Percentiles rank a stretch among this genome's conserved stretches.
phyloP scores from a whole-genome alignment of 2,113 vertebrate genomes.

The Brachyhypopomus occidentalis region DNA sequence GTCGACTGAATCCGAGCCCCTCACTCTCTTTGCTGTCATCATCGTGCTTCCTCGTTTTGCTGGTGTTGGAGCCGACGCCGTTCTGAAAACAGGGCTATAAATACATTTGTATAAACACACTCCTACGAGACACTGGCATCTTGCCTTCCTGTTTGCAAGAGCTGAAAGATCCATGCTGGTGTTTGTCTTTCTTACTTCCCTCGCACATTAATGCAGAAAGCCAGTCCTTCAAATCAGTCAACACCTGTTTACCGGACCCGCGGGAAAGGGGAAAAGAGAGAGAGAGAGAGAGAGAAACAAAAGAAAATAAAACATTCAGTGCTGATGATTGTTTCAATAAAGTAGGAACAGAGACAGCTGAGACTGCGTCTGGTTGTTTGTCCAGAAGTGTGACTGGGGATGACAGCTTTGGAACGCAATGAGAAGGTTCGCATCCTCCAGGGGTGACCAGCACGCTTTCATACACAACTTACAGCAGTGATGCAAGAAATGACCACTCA shows the following conservation, averaged over 20 bases:
- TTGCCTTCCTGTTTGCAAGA: slow-evolving; percentile 62
- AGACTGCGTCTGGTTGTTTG: neutral
- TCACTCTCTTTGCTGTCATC: slow-evolving; percentile 20
- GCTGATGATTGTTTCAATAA: slow-evolving; percentile 29
- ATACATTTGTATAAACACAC: slow-evolving; percentile 56
- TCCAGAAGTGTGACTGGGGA: neutral
- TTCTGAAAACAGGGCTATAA: slow-evolving; percentile 62
- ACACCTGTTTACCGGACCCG: slow-evolving; percentile 55
- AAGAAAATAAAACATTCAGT: slow-evolving; percentile 4
- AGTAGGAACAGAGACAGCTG: slow-evolving; percentile 10
- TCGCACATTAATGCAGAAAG: slow-evolving; percentile 58
- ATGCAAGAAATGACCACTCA: neutral
- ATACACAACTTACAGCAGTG: neutral
- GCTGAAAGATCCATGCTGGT: slow-evolving; percentile 49
- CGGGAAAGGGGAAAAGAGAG: slow-evolving; percentile 34
- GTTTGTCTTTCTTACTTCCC: slow-evolving; percentile 31
- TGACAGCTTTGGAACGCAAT: neutral
- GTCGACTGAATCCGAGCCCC: slow-evolving; percentile 20
- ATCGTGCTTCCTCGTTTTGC: slow-evolving; percentile 4
- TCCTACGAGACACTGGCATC: slow-evolving; percentile 52
- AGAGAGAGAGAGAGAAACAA: neutral
- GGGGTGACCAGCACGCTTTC: neutral
- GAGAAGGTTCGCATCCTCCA: neutral
- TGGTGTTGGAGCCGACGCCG: slow-evolving; percentile 30
- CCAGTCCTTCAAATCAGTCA: slow-evolving; percentile 63